Evolutionary conservation across 2,797 vertebrate species (phyloP).

Genomic region (Threskiornis aethiopicus): DNA sequence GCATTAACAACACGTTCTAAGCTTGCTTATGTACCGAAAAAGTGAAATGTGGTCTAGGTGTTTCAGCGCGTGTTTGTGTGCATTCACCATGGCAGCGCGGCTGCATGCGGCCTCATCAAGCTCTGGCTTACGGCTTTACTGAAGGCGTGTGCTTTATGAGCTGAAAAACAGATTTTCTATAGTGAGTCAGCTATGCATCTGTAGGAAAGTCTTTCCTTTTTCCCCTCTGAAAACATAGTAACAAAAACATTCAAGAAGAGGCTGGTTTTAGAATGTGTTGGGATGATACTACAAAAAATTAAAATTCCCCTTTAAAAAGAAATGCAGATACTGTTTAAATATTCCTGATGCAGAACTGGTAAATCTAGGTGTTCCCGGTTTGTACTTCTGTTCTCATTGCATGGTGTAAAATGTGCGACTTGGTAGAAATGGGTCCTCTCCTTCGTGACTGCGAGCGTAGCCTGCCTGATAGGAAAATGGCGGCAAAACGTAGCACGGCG

Average conservation of each 20-base stretch:
- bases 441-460: accelerated
- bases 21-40: background rate
- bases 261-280: background rate
- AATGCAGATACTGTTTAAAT: background rate
- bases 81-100: background rate
- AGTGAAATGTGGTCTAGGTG: accelerated
- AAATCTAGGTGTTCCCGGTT: accelerated
- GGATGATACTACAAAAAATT: background rate
- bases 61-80: background rate
- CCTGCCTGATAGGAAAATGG: background rate
- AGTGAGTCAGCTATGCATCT: background rate
- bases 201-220: background rate
- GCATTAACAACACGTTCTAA: background rate
- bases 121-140: background rate
- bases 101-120: background rate
- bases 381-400: background rate
- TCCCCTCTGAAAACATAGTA: background rate
- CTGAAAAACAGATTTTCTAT: background rate
- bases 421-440: background rate
- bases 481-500: accelerated
- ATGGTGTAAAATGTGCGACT: background rate
- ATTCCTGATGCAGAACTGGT: background rate
- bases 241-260: background rate
- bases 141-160: background rate
- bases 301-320: background rate